These are phyloP conservation scores for Conger conger DNA, from an alignment of 2,113 vertebrate genomes.

Conservation along the genomic window DNA sequence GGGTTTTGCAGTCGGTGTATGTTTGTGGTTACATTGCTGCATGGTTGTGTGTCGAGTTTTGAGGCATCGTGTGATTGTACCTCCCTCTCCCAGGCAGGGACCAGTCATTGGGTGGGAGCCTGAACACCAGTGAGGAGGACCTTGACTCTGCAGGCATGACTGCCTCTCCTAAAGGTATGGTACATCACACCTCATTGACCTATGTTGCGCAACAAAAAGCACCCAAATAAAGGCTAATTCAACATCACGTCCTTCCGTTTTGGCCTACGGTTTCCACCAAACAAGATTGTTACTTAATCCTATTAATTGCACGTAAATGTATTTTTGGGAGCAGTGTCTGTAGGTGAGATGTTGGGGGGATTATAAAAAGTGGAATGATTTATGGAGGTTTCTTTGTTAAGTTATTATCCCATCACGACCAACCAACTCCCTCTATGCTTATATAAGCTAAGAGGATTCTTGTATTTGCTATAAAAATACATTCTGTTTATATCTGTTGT, in stretches of 20 bases:
- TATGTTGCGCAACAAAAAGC: slow-evolving; percentile 10
- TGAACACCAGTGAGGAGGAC: slow-evolving; percentile 74
- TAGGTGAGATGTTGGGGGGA: slow-evolving; percentile 24
- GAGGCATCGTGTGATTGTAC: background rate
- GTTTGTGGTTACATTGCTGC: background rate
- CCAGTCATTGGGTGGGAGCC: slow-evolving; percentile 69
- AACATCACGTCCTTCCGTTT: background rate
- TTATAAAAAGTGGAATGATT: too few relatives aligned
- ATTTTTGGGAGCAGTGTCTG: slow-evolving; percentile 12
- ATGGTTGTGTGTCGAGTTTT: background rate
- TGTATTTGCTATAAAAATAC: slow-evolving; percentile 21
- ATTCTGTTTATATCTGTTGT: background rate
- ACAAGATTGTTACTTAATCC: background rate
- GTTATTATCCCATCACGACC: too few relatives aligned
- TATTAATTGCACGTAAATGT: background rate
- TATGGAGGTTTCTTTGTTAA: too few relatives aligned
- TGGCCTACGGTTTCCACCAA: background rate
- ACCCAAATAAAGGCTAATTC: background rate
- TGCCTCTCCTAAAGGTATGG: slow-evolving; percentile 64
- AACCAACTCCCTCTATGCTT: background rate
- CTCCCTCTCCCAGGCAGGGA: slow-evolving; percentile 62
- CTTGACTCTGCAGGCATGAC: slow-evolving; percentile 66
- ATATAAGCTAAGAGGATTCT: background rate
- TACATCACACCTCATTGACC: slow-evolving; percentile 45
- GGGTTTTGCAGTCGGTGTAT: background rate